phyloP scores from a whole-genome alignment of 2,888 invertebrate species.

The Creontiades dilutus region DNA sequence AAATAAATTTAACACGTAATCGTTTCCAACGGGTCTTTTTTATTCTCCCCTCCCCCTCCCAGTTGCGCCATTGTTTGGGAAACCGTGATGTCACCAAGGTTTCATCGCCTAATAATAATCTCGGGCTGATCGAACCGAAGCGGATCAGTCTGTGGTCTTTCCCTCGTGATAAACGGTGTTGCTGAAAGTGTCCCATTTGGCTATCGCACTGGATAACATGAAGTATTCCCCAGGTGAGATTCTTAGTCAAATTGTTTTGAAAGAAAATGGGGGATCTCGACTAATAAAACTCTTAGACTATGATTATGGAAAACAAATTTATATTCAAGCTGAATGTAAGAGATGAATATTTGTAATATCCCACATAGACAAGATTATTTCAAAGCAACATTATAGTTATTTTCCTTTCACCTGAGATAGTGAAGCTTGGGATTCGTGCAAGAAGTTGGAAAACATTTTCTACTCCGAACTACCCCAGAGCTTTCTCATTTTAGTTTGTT shows the following conservation, averaged over 20 bases:
- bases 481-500: no score
- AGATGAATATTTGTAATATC: no score
- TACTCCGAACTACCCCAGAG: no score
- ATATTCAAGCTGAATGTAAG: no score
- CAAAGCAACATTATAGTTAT: no score
- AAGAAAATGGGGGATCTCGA: no score
- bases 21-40: background rate
- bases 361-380: no score
- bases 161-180: constrained; percentile 45
- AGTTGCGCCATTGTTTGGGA: constrained; percentile 53
- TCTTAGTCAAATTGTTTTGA: background rate
- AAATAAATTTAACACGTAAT: constrained; percentile 34
- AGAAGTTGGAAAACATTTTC: no score
- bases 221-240: constrained; percentile 5
- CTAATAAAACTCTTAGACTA: no score
- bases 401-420: no score
- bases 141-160: constrained; percentile 44
- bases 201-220: constrained; percentile 16
- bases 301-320: no score
- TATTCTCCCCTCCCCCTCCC: background rate
- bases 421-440: no score
- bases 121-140: constrained; percentile 43
- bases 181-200: background rate
- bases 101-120: constrained; percentile 59
- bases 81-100: constrained; percentile 48